phyloP scores from a whole-genome alignment of 2,113 vertebrate genomes.

The Tupaia tana region DNA sequence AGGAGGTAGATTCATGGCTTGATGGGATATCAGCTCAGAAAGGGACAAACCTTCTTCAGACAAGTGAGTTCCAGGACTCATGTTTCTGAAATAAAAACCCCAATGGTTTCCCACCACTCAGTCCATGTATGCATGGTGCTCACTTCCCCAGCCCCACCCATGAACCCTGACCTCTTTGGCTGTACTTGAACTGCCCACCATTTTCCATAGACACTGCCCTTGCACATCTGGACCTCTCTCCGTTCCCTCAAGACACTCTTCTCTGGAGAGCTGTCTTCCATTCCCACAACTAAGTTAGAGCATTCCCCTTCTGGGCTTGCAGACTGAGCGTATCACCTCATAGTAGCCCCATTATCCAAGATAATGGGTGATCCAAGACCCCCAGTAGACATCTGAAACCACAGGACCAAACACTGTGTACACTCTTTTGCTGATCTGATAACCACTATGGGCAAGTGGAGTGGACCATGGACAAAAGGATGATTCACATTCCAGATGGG shows the following conservation, averaged over 20 bases:
- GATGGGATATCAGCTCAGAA: background rate
- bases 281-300: background rate
- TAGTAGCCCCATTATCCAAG: no score
- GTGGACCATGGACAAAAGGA: no score
- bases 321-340: fast-evolving
- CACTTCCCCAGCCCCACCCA: no score
- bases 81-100: background rate
- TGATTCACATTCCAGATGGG: no score
- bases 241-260: fast-evolving
- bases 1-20: background rate
- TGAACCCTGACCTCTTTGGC: background rate
- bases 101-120: background rate
- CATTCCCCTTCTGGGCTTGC: background rate
- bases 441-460: no score
- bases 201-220: fast-evolving
- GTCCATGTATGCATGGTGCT: background rate
- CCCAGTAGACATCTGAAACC: no score
- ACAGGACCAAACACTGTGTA: no score
- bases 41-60: background rate
- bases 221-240: background rate
- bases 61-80: background rate
- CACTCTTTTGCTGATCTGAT: no score
- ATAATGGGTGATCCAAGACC: no score
- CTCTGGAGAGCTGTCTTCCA: background rate
- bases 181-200: background rate